Percentiles rank a stretch among this genome's conserved stretches.
Conservation (phyloP, 2,888 invertebrate genomes). For the Hemithea aestivaria region DNA sequence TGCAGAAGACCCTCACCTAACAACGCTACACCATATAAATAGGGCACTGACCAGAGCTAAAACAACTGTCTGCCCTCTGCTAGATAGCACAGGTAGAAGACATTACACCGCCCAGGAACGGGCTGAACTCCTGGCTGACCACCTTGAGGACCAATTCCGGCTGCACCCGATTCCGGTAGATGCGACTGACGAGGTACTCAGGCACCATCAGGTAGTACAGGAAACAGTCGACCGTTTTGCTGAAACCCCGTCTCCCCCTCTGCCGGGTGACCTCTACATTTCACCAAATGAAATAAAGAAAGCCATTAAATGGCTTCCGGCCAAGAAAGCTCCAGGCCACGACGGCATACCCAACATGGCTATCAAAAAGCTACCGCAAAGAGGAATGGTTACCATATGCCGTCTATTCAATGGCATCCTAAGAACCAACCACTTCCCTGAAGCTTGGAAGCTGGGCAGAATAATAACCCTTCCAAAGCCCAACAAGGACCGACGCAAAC, state of each 20-base stretch:
- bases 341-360: slow-evolving; percentile 1
- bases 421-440: slow-evolving; percentile 9
- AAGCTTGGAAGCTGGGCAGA: slow-evolving; percentile 18
- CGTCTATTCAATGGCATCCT: slow-evolving; percentile 10
- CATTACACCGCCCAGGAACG: not conserved
- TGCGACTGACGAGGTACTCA: not conserved
- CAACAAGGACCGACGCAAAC: not conserved
- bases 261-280: not conserved
- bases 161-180: not conserved
- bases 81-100: not conserved
- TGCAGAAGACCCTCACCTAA: not conserved
- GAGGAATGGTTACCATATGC: not conserved
- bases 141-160: not conserved
- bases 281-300: not conserved
- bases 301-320: not conserved
- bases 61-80: not conserved
- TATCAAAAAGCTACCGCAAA: not conserved
- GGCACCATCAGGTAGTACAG: not conserved
- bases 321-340: not conserved
- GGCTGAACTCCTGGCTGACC: not conserved
- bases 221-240: not conserved
- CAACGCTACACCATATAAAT: not conserved
- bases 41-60: not conserved
- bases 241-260: not conserved
- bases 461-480: slow-evolving; percentile 9